Evolutionary conservation across 2,113 vertebrate genomes (phyloP).

Genomic region (Silurus glanis): DNA sequence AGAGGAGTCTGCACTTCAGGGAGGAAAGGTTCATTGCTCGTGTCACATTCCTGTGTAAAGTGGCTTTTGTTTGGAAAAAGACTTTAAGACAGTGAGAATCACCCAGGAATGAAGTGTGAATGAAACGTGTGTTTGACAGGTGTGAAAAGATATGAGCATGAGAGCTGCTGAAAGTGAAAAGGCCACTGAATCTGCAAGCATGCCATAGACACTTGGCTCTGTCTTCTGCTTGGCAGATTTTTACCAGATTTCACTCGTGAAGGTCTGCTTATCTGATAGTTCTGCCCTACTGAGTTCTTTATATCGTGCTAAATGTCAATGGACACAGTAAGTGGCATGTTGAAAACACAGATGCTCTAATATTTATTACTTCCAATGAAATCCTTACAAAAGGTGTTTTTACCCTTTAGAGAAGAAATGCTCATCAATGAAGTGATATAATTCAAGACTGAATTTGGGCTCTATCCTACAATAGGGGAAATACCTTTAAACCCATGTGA

Average conservation of each 20-base stretch:
- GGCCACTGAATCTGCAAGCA: constrained; percentile 57
- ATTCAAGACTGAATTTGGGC: background rate
- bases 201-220: constrained; percentile 9
- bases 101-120: constrained; percentile 64
- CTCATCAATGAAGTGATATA: background rate
- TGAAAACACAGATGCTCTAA: background rate
- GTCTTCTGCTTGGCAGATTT: constrained; percentile 45
- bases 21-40: constrained; percentile 44
- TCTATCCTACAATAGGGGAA: too few species aligned
- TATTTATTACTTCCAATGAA: background rate
- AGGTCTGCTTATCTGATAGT: constrained; percentile 43
- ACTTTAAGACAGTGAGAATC: constrained; percentile 35
- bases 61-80: constrained; percentile 53
- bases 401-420: background rate
- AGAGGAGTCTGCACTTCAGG: constrained; percentile 24
- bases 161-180: constrained; percentile 60
- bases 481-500: background rate
- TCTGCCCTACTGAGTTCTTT: constrained; percentile 44
- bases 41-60: constrained; percentile 53
- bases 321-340: constrained; percentile 36
- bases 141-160: constrained; percentile 41
- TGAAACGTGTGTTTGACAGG: constrained; percentile 51
- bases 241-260: constrained; percentile 48
- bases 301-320: constrained; percentile 52
- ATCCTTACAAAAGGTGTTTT: background rate